phyloP scores from a whole-genome alignment of 2,888 invertebrate genomes.

The Eupithecia dodoneata region DNA sequence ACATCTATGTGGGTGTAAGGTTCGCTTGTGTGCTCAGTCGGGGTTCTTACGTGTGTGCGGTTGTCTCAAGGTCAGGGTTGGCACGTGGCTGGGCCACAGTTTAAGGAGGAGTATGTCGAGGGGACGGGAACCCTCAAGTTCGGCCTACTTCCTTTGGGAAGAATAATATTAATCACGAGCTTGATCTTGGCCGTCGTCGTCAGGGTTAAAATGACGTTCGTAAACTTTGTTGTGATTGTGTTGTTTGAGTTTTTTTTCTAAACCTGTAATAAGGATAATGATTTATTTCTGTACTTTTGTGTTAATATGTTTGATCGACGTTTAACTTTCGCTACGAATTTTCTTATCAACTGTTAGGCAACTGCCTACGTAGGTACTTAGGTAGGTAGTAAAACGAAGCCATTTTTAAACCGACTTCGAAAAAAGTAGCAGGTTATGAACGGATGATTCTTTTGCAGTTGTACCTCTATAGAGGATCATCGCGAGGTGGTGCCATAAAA shows the following conservation, averaged over 20 bases:
- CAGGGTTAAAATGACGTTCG: constrained; percentile 7
- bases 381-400: too few species aligned
- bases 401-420: too few species aligned
- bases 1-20: constrained; percentile 15
- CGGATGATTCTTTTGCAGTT: too few species aligned
- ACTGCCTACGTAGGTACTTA: neutral
- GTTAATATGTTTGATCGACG: neutral
- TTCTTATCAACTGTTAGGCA: constrained; percentile 3
- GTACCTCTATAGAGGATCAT: too few species aligned
- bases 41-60: constrained; percentile 46
- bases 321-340: neutral
- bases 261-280: neutral
- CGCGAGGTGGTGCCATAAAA: too few species aligned
- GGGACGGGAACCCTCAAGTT: constrained; percentile 31
- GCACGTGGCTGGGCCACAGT: constrained; percentile 56
- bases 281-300: neutral
- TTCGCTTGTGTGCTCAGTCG: constrained; percentile 42
- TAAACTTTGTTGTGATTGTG: neutral
- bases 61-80: constrained; percentile 71
- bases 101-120: constrained; percentile 21
- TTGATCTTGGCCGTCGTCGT: constrained; percentile 32
- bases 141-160: constrained; percentile 39
- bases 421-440: too few species aligned
- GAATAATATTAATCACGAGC: constrained; percentile 37
- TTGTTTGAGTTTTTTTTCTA: neutral